Evolutionary conservation across 2,113 vertebrate species (phyloP).

Genomic region (Oreotrochilus melanogaster): DNA sequence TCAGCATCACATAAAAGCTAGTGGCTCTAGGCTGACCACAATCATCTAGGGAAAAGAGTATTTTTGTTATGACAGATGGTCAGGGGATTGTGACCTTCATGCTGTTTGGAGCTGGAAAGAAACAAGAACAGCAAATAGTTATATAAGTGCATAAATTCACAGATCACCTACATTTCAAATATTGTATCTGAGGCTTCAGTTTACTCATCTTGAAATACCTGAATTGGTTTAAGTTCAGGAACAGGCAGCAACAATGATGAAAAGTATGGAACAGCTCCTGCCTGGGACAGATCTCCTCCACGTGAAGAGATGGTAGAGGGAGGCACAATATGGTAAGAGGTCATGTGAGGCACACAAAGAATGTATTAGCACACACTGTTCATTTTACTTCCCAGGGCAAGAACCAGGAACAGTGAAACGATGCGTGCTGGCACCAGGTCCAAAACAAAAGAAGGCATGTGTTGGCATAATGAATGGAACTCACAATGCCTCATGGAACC

Average conservation of each 20-base stretch:
- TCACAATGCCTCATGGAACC: neutral
- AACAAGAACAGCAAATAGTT: neutral
- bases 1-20: neutral
- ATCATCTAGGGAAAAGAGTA: neutral
- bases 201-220: neutral
- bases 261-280: neutral
- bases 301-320: neutral
- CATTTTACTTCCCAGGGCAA: neutral
- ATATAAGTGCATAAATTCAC: neutral
- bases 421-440: neutral
- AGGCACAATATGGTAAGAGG: neutral
- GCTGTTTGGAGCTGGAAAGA: neutral
- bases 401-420: neutral
- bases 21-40: neutral
- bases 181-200: neutral
- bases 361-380: neutral
- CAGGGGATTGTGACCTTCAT: neutral
- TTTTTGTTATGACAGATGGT: neutral
- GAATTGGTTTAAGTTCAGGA: neutral
- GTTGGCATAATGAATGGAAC: neutral
- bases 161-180: neutral
- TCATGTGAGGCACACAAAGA: neutral
- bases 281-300: neutral
- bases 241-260: neutral
- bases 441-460: neutral